A percentile compares a stretch with the other conserved stretches of the same genome.
Conservation (phyloP, 2,113 vertebrate species). For the Vulpes lagopus region DNA sequence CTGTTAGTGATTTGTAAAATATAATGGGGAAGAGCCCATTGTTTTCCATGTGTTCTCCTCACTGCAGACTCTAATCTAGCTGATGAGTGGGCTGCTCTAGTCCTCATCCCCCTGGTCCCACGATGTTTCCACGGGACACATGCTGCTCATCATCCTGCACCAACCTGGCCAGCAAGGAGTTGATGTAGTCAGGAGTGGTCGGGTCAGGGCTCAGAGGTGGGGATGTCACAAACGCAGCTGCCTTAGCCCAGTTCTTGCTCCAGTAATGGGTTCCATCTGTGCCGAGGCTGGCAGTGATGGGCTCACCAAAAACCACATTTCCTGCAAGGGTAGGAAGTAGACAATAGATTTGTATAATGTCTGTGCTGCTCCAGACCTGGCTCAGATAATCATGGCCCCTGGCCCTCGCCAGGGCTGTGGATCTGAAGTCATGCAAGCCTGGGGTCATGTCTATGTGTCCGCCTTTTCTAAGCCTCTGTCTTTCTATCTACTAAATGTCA, state of each 20-base stretch:
- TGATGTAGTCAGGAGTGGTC: constrained; percentile 98
- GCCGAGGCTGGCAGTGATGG: constrained; percentile 96
- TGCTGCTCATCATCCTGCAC: neutral
- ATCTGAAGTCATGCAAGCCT: neutral
- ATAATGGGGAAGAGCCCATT: neutral
- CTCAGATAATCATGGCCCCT: neutral
- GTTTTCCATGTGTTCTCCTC: rapidly evolving
- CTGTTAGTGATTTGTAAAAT: neutral
- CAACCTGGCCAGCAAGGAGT: constrained; percentile 96
- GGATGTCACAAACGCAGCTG: constrained; percentile 96
- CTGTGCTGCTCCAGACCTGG: too few species aligned
- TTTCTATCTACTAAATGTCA: neutral
- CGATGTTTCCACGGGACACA: rapidly evolving
- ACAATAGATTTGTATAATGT: neutral
- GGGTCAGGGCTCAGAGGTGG: constrained; percentile 98
- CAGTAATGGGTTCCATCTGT: constrained; percentile 99
- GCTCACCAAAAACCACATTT: constrained; percentile 98
- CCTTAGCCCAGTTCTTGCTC: constrained; percentile 99
- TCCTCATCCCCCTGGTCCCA: neutral
- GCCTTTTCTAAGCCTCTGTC: neutral
- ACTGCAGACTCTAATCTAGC: neutral
- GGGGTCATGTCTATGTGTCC: neutral
- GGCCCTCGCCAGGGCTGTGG: neutral
- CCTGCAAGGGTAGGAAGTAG: constrained; percentile 85
- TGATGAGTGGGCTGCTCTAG: too few species aligned